A percentile compares a stretch with the other conserved stretches of the same genome.
Conservation (phyloP, 1,140 invertebrate genomes). For the Drosophila baimaii region DNA sequence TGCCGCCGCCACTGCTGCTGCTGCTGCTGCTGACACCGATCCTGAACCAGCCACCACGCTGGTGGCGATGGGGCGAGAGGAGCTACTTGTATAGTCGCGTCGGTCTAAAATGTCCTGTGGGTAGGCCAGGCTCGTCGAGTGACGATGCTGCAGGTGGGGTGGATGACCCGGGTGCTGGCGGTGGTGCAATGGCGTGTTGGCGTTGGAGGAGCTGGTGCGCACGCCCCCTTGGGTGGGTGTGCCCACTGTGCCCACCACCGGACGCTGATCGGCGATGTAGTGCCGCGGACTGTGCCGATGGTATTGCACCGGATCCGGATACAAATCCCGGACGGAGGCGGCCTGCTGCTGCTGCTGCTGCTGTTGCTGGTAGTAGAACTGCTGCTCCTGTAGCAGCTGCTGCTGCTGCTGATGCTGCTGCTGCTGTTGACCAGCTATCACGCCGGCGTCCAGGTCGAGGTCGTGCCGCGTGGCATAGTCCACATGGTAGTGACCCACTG, state of each 20-base stretch:
- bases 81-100: slow-evolving; percentile 83
- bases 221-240: slow-evolving; percentile 67
- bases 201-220: slow-evolving; percentile 71
- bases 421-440: slow-evolving; percentile 70
- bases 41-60: slow-evolving; percentile 49
- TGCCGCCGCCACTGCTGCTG: neutral
- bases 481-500: slow-evolving; percentile 61
- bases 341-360: slow-evolving; percentile 33
- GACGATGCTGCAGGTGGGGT: slow-evolving; percentile 58
- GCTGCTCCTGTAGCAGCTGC: slow-evolving; percentile 49
- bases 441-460: slow-evolving; percentile 65
- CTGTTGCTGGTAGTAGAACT: slow-evolving; percentile 52
- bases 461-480: slow-evolving; percentile 66
- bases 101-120: slow-evolving; percentile 84
- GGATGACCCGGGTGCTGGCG: slow-evolving; percentile 28
- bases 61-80: slow-evolving; percentile 63
- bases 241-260: slow-evolving; percentile 50
- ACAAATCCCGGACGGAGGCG: slow-evolving; percentile 64
- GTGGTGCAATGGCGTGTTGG: slow-evolving; percentile 74
- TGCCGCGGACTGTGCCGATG: slow-evolving; percentile 82
- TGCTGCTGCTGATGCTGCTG: slow-evolving; percentile 40
- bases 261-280: slow-evolving; percentile 80
- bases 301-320: slow-evolving; percentile 78
- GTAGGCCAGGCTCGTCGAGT: slow-evolving; percentile 81
- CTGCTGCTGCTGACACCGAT: slow-evolving; percentile 10